A percentile compares a stretch with the other conserved stretches of the same genome.
These are phyloP conservation scores for Sorex maritimensis DNA, from an alignment of 2,797 vertebrate species.

Conservation along the genomic window DNA sequence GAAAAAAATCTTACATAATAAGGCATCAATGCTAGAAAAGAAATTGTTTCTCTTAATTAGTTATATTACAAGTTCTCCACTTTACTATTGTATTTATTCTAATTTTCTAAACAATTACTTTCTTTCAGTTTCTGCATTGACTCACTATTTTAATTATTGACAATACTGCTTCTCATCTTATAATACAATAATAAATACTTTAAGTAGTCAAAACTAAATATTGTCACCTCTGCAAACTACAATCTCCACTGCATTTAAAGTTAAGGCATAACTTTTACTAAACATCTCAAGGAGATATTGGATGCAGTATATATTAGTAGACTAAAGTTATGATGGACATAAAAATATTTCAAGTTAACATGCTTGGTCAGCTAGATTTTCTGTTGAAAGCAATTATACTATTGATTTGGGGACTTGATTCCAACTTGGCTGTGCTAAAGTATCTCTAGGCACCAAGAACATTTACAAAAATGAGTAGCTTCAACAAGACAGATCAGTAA, in stretches of 20 bases:
- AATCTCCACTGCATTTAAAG: not conserved
- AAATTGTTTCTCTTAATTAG: not conserved
- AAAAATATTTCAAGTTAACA: conserved; percentile 11
- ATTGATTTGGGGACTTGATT: not conserved
- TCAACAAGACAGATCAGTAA: not conserved
- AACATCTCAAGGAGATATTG: not conserved
- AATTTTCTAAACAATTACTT: conserved; percentile 24
- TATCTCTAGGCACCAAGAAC: not conserved
- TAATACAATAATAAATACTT: conserved; percentile 18
- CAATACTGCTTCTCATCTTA: not conserved
- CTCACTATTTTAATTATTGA: not conserved
- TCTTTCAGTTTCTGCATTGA: conserved; percentile 23
- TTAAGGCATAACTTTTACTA: conserved; percentile 4
- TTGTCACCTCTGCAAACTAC: conserved; percentile 3
- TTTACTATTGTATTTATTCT: not conserved
- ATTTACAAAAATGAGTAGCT: not conserved
- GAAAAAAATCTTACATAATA: conserved; percentile 5
- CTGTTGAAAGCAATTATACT: conserved; percentile 15
- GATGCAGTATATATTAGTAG: not conserved
- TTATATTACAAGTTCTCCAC: not conserved
- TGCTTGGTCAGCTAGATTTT: not conserved
- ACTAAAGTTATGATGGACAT: not conserved
- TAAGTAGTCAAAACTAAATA: conserved; percentile 8
- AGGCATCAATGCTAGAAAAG: not conserved
- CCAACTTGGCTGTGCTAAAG: not conserved